Base-by-base conservation (phyloP, 2,113 vertebrate genomes). In the Siniperca chuatsi region DNA sequence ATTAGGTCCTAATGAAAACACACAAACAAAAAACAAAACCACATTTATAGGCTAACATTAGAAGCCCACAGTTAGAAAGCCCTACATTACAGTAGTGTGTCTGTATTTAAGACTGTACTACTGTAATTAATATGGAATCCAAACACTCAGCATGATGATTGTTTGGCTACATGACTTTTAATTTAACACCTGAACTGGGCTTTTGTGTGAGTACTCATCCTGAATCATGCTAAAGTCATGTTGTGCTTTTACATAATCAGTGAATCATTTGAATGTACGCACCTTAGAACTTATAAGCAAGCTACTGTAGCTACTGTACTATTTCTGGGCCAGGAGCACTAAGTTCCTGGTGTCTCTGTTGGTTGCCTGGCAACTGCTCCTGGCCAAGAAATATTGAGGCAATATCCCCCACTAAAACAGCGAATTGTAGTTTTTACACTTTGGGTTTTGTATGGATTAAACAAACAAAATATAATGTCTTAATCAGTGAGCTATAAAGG, bases 1-100 rank as follows among this genome's bases (percentile, higher is more conserved):
- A 54, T 85, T 69, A 52, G 40, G 12, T 18, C 15, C 50, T n/a
- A 75, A 72, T 73, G 55, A 62, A 79, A 66, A 62, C 44, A 52
- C 23, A 66, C 40, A 33, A 18, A 61, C 6, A 20, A 5, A 64
- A 37, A 35, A 35, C 54, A 3, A 21, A 55, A 58, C 48, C 16
- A 11, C 23, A 61, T 57, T 48, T 40, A 37, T 4, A n/a, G 37
- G 8, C 35, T 40, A 12, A 23, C 20, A 2, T 65, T n/a, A 13
- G 5, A 18, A 16, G 62, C 33, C 4, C 12, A 21, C 52, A 54
- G 64, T 42, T 66, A 21, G 10, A 21, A 29, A 21, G 2, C 55
- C 8, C 9, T 9, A 23, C 21, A 65, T 9, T 62, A 35, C 6
- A 62, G 12, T 4, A 37, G 9, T 21, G 18, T 2, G 7, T 21